Evolutionary conservation across 2,888 invertebrate genomes (phyloP), one percentile per base, ranked within the genome.

Genomic region (Incurvaria masculella): DNA sequence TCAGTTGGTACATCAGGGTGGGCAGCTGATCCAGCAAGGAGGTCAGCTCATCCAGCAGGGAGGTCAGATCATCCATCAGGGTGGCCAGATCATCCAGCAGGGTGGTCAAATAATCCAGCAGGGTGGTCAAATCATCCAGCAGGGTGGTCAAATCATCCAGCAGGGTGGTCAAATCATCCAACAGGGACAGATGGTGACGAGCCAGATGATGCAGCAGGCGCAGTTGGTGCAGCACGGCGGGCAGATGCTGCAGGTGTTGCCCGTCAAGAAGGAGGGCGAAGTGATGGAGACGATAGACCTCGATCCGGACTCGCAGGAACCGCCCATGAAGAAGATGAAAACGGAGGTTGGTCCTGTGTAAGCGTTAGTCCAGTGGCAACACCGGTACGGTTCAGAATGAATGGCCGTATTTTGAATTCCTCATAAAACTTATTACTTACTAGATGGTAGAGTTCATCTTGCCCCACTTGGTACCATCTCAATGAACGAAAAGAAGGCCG

Each of bases 301-400:
- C 1, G 75, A 75, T 45, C 74, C 74, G 48, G 68, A 72, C 14
- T 75, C 74, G 47, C 69, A 66, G 0, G 78, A 76, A 47, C 76
- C 76, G 2, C 71, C 74, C 3, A 40, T 23, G 20, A 78, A 78
- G 61, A 76, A 70, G 52, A n/a, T 53, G 0, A 78, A 73, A 52
- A 23, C 65, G 2, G 76, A 76, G 4, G 72, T 45, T 26, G 10
- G 45, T 21, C 3, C n/a, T n/a, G n/a, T n/a, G n/a, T n/a, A n/a
- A n/a, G n/a, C n/a, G n/a, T n/a, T n/a, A n/a, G n/a, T n/a, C n/a
- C n/a, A n/a, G n/a, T n/a, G n/a, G n/a, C n/a, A n/a, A n/a, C n/a
- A n/a, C n/a, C n/a, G n/a, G n/a, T n/a, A n/a, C n/a, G n/a, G n/a
- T n/a, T n/a, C n/a, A n/a, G n/a, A n/a, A n/a, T n/a, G n/a, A n/a